Base-by-base conservation (phyloP, 1,140 invertebrate species). In the Leucophenga varia region DNA sequence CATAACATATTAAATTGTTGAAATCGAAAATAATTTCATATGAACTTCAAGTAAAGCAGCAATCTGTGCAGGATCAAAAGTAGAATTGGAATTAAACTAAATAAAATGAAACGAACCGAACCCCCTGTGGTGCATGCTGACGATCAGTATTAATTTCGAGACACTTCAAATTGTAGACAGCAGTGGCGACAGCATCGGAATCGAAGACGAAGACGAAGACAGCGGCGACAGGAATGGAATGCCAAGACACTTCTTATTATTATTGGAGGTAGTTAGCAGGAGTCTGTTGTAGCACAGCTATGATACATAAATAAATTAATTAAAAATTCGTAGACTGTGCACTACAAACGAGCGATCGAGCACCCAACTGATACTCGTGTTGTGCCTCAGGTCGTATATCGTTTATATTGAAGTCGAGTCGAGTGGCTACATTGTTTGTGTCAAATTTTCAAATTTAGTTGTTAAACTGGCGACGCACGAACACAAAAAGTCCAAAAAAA, bases 241-340 rank as follows among this genome's bases (percentile, higher is more conserved):
- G n/a, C n/a, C n/a, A n/a, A n/a, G n/a, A n/a, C n/a, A n/a, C n/a
- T n/a, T n/a, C n/a, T n/a, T n/a, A n/a, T n/a, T n/a, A n/a, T n/a
- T n/a, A n/a, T n/a, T n/a, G n/a, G n/a, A n/a, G n/a, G n/a, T n/a
- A 17, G 14, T 16, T 8, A 7, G 37, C 44, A 25, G 13, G 49
- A 32, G 53, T 52, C 49, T 46, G 43, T 52, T 48, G 53, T n/a
- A n/a, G n/a, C n/a, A n/a, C n/a, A n/a, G n/a, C n/a, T n/a, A n/a
- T n/a, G n/a, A n/a, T n/a, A n/a, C n/a, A n/a, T n/a, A 67, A 59
- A 67, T 67, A 67, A 67, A 67, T 67, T 67, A 67, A 67, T 67
- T 67, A 67, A 67, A 67, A 67, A 67, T 65, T 58, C 61, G n/a
- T n/a, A n/a, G n/a, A n/a, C n/a, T n/a, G n/a, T n/a, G n/a, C n/a